Percentiles rank a stretch among this genome's conserved stretches.
These are phyloP conservation scores for Byasa hedistus DNA, from an alignment of 2,888 invertebrate species.

Conservation along the genomic window DNA sequence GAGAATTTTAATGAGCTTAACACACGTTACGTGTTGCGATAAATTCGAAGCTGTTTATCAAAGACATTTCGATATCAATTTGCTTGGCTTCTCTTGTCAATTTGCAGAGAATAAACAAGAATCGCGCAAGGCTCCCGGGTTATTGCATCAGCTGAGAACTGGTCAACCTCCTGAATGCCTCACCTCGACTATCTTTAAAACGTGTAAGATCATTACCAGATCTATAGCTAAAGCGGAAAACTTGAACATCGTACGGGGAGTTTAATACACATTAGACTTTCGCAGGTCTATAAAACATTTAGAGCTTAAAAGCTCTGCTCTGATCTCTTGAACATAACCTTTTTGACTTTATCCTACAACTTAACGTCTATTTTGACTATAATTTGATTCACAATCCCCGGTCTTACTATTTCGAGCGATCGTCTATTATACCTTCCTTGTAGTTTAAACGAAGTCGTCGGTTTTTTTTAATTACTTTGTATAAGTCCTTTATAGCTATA, in stretches of 20 bases:
- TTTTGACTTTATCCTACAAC: too few relatives aligned
- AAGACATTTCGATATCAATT: slow-evolving; percentile 43
- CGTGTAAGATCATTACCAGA: slow-evolving; percentile 39
- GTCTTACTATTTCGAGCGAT: too few relatives aligned
- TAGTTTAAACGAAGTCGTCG: too few relatives aligned
- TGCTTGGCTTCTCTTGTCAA: slow-evolving; percentile 37
- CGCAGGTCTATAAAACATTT: too few relatives aligned
- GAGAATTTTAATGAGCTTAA: slow-evolving; percentile 1
- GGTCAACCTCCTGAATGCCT: slow-evolving; percentile 45
- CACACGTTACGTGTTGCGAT: slow-evolving; percentile 27
- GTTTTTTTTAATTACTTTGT: too few relatives aligned
- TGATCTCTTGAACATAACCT: too few relatives aligned
- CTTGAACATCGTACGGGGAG: neutral
- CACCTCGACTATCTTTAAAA: slow-evolving; percentile 13
- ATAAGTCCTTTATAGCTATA: too few relatives aligned
- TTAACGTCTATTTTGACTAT: too few relatives aligned
- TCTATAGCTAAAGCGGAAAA: slow-evolving; percentile 22
- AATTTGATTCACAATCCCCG: too few relatives aligned
- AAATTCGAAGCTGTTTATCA: slow-evolving; percentile 45
- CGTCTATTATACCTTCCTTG: too few relatives aligned
- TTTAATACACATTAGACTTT: too few relatives aligned
- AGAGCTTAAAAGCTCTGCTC: too few relatives aligned
- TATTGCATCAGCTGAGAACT: slow-evolving; percentile 74
- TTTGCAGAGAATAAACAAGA: slow-evolving; percentile 45
- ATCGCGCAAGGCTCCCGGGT: slow-evolving; percentile 57